Evolutionary conservation across 2,888 invertebrate species (phyloP), one percentile per base, ranked within the genome.

Genomic region (Drosophila vallismaia): DNA sequence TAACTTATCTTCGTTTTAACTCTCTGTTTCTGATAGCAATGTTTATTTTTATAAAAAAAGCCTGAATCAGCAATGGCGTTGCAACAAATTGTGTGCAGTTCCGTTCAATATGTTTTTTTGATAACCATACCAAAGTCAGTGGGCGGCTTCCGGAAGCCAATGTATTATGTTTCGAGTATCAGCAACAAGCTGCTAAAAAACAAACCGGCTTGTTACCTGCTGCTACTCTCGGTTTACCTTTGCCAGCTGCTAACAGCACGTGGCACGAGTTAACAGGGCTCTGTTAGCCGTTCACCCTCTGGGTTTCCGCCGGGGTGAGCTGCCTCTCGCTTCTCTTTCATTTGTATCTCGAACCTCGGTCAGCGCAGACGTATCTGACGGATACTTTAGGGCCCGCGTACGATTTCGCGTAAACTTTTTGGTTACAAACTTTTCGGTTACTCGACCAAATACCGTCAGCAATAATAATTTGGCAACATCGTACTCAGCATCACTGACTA

Each of bases 201-300:
- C 42, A 31, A 45, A 54, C 36, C 14, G 33, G 19, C 19, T 28
- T 28, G 26, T 66, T 66, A 69, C 63, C 63, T 69, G 70, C 63
- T 53, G 70, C 70, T 8, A 70, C 58, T 29, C 53, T 44, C 24
- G 19, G 33, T 14, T 62, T 31, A 44, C 51, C 66, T 33, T 3
- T n/a, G 38, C 64, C 38, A 62, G 62, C 62, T 62, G 62, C 49
- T 63, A 62, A 62, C 64, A 62, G 62, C 62, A 62, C 62, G 62
- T 49, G 63, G 40, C 59, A 38, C 46, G 56, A 64, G 3, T 28
- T 51, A 87, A 87, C 82, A 87, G 82, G 0, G 58, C 28, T n/a
- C 62, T 87, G 76, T 71, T 75, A 82, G 29, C n/a, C 12, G 48
- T 56, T 50, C 64, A 56, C 46, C 48, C 42, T 42, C 55, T 49